phyloP scores from a whole-genome alignment of 2,888 invertebrate species.

The Tachina lurida region DNA sequence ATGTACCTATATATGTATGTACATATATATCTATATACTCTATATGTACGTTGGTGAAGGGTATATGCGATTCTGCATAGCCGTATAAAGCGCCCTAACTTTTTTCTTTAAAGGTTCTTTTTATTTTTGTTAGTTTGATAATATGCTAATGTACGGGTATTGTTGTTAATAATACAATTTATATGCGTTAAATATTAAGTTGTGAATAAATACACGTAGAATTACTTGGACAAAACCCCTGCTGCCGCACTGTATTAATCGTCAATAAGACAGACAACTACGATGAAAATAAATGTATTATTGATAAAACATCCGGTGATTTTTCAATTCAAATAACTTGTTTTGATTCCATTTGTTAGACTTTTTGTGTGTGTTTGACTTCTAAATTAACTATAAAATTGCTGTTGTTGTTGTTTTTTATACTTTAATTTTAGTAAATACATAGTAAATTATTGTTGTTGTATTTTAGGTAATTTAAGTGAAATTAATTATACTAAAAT shows the following conservation, averaged over 20 bases:
- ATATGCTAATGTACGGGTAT: constrained; percentile 3
- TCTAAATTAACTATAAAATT: background rate
- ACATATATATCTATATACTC: too few species aligned
- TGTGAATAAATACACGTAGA: constrained; percentile 44
- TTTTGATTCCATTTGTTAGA: constrained; percentile 34
- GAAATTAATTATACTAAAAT: background rate
- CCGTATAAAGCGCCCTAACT: too few species aligned
- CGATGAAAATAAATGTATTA: constrained; percentile 30
- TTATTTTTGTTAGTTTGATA: constrained; percentile 18
- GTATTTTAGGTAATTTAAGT: background rate
- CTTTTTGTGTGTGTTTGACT: background rate
- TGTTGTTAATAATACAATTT: constrained; percentile 55
- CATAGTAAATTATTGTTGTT: background rate
- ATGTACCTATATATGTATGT: too few species aligned
- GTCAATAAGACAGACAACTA: constrained; percentile 21
- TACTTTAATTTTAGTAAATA: background rate
- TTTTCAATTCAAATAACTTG: constrained; percentile 50
- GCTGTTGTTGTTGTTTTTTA: constrained; percentile 12
- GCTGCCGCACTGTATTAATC: background rate
- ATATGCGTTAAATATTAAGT: constrained; percentile 59
- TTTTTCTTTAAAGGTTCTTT: constrained; percentile 17
- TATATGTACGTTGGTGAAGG: too few species aligned
- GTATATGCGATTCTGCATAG: too few species aligned
- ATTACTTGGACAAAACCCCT: constrained; percentile 23
- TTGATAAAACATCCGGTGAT: constrained; percentile 70